phyloP scores from a whole-genome alignment of 2,888 invertebrate species.

The Aquatica leii region DNA sequence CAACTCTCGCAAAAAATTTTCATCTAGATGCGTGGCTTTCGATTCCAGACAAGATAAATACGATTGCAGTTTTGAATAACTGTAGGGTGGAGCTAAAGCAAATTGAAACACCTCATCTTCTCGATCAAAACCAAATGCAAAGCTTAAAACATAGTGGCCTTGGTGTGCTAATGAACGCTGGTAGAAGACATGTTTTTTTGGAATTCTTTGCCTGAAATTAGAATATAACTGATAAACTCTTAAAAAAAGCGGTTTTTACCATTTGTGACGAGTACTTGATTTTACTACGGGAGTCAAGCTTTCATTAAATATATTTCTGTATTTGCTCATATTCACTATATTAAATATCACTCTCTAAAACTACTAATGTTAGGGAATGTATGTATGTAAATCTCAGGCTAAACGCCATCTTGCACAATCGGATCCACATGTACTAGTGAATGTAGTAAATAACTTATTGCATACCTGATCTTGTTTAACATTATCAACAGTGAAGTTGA shows the following conservation, averaged over 20 bases:
- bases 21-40: slow-evolving; percentile 63
- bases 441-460: neutral
- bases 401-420: too few relatives aligned
- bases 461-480: slow-evolving; percentile 87
- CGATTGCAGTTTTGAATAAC: slow-evolving; percentile 89
- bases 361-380: neutral
- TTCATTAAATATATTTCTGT: slow-evolving; percentile 84
- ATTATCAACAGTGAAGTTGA: slow-evolving; percentile 98
- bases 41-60: slow-evolving; percentile 80
- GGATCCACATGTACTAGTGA: slow-evolving; percentile 8
- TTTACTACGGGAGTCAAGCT: slow-evolving; percentile 95
- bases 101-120: slow-evolving; percentile 97
- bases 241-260: slow-evolving; percentile 77
- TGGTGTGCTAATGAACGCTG: slow-evolving; percentile 90
- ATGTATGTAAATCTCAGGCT: neutral
- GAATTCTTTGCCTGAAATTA: slow-evolving; percentile 74
- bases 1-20: slow-evolving; percentile 74
- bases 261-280: slow-evolving; percentile 88
- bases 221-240: neutral
- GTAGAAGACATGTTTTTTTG: slow-evolving; percentile 87
- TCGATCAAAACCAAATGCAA: slow-evolving; percentile 93
- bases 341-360: slow-evolving; percentile 94
- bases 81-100: slow-evolving; percentile 92
- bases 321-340: slow-evolving; percentile 95
- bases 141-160: slow-evolving; percentile 90